These are phyloP conservation scores for Panulirus ornatus DNA, from an alignment of 1,140 invertebrate species.

Conservation along the genomic window DNA sequence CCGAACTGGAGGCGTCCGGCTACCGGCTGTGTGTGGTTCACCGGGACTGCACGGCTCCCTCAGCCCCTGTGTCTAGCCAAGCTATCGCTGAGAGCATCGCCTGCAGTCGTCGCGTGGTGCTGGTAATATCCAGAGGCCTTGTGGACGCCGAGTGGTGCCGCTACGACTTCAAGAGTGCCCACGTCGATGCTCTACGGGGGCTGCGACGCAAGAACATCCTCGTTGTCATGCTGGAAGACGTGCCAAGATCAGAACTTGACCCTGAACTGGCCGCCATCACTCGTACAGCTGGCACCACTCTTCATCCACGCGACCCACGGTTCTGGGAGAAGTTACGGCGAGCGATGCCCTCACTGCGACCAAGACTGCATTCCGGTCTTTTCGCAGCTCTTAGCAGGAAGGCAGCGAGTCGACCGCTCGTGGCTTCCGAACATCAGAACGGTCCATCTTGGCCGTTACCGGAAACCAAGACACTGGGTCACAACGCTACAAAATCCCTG, in stretches of 20 bases:
- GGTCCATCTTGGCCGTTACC: constrained; percentile 61
- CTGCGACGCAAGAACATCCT: constrained; percentile 65
- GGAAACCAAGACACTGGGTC: constrained; percentile 44
- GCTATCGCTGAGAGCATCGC: constrained; percentile 74
- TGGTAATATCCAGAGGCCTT: constrained; percentile 90
- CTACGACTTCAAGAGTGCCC: constrained; percentile 89
- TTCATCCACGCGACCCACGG: constrained; percentile 69
- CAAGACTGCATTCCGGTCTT: constrained; percentile 3
- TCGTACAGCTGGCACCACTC: constrained; percentile 57
- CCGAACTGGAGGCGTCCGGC: constrained; percentile 85
- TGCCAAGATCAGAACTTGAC: constrained; percentile 69
- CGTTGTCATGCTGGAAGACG: constrained; percentile 71
- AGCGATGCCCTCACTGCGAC: constrained; percentile 62
- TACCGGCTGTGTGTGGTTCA: constrained; percentile 92
- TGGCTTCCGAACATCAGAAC: constrained; percentile 64
- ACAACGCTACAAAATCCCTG: constrained; percentile 64
- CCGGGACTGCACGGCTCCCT: constrained; percentile 81
- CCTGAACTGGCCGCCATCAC: constrained; percentile 65
- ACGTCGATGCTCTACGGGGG: constrained; percentile 68
- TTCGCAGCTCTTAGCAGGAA: constrained; percentile 45
- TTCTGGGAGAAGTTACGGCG: constrained; percentile 73
- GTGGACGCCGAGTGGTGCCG: constrained; percentile 92
- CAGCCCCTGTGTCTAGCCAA: constrained; percentile 63
- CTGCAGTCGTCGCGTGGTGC: constrained; percentile 87
- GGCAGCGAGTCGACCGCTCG: constrained; percentile 59